These are phyloP conservation scores for Cheiracanthium punctorium DNA, from an alignment of 2,888 invertebrate species.

Conservation along the genomic window DNA sequence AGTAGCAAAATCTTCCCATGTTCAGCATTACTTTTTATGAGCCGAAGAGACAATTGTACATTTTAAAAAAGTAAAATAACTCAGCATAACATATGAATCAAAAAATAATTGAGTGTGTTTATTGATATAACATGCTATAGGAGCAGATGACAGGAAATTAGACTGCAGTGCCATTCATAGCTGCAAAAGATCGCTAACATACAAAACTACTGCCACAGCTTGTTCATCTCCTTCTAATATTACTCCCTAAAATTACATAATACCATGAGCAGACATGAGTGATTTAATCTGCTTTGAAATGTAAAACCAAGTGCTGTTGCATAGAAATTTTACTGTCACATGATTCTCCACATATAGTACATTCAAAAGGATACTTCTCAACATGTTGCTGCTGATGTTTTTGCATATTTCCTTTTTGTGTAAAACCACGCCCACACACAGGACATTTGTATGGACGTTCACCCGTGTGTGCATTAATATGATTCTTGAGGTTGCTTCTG, in stretches of 20 bases:
- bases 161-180: too few relatives aligned
- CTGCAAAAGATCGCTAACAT: too few relatives aligned
- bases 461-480: conserved; percentile 66
- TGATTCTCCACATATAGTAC: conserved; percentile 46
- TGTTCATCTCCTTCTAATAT: too few relatives aligned
- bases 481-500: conserved; percentile 53
- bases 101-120: too few relatives aligned
- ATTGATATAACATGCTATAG: too few relatives aligned
- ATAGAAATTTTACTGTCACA: conserved; percentile 49
- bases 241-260: not conserved
- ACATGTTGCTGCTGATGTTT: conserved; percentile 59
- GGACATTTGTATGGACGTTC: conserved; percentile 63
- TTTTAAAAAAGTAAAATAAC: too few relatives aligned
- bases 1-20: too few relatives aligned
- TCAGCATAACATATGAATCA: too few relatives aligned
- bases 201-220: too few relatives aligned
- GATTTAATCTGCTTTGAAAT: conserved; percentile 19
- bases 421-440: conserved; percentile 57
- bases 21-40: too few relatives aligned
- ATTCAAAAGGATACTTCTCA: conserved; percentile 50
- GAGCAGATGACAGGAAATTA: too few relatives aligned
- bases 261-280: not conserved
- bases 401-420: conserved; percentile 64
- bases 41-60: too few relatives aligned
- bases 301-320: conserved; percentile 50